phyloP scores from a whole-genome alignment of 2,888 invertebrate species.

The Dorcus hopei region DNA sequence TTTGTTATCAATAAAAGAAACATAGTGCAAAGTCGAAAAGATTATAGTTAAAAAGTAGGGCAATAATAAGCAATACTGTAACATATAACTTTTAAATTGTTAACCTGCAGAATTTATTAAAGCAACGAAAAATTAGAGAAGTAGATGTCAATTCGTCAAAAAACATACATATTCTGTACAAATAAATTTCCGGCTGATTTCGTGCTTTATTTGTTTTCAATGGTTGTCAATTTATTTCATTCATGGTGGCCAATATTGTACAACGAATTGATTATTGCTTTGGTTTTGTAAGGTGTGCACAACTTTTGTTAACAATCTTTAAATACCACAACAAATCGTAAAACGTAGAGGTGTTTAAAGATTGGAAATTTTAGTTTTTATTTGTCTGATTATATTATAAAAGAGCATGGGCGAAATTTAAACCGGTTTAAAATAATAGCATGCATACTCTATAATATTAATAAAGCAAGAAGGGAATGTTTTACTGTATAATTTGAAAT shows the following conservation, averaged over 20 bases:
- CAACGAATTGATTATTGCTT: not conserved
- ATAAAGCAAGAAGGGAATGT: not conserved
- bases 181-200: constrained; percentile 1
- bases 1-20: not conserved
- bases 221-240: too few relatives aligned
- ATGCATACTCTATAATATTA: not conserved
- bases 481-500: not conserved
- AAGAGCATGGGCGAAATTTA: not conserved
- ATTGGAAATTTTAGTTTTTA: not conserved
- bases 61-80: constrained; percentile 47
- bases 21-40: constrained; percentile 7
- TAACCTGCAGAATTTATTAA: constrained; percentile 38
- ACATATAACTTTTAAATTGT: constrained; percentile 41
- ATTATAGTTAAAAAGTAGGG: constrained; percentile 28
- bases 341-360: not conserved
- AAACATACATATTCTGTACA: not conserved
- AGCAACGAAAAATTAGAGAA: constrained; percentile 41
- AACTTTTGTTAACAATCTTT: not conserved
- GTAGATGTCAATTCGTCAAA: constrained; percentile 37
- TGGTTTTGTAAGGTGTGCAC: not conserved
- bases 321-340: not conserved
- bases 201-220: not conserved
- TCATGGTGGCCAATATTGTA: constrained; percentile 19
- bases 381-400: not conserved
- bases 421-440: not conserved